phyloP scores from a whole-genome alignment of 2,113 vertebrate species.

The Sigmodon hispidus region DNA sequence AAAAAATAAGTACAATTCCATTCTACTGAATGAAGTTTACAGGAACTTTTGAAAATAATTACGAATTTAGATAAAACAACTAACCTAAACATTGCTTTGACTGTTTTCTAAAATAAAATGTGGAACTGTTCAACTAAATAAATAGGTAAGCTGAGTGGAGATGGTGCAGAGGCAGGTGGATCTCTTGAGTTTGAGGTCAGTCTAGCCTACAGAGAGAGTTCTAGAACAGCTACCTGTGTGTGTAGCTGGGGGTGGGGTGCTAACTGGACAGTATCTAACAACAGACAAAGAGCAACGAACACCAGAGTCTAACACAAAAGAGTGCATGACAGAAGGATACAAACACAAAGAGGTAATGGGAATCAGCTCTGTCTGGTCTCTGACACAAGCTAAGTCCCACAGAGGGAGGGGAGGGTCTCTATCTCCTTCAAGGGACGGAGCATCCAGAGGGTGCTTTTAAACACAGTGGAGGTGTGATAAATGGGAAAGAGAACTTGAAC shows the following conservation, averaged over 20 bases:
- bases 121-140: slow-evolving; percentile 5
- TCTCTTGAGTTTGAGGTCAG: not conserved
- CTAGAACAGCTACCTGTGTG: too few relatives aligned
- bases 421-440: not conserved
- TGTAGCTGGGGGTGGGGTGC: not conserved
- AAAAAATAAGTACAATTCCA: slow-evolving; percentile 48
- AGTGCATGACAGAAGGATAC: not conserved
- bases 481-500: not conserved
- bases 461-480: not conserved
- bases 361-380: not conserved
- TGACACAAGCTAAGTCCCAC: not conserved
- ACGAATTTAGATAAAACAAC: slow-evolving; percentile 40
- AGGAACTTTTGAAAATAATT: slow-evolving; percentile 43
- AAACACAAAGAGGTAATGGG: not conserved
- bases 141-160: not conserved
- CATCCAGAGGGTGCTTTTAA: not conserved
- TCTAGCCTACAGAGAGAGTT: not conserved
- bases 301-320: not conserved
- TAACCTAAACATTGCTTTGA: slow-evolving; percentile 12
- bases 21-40: slow-evolving; percentile 15
- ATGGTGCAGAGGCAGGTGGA: not conserved
- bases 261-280: not conserved
- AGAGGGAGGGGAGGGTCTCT: not conserved
- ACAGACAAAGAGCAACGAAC: not conserved
- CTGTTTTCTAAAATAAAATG: slow-evolving; percentile 41